Evolutionary conservation across 2,888 invertebrate species (phyloP), one percentile per base, ranked within the genome.

Genomic region (Leptinotarsa rubiginosa): DNA sequence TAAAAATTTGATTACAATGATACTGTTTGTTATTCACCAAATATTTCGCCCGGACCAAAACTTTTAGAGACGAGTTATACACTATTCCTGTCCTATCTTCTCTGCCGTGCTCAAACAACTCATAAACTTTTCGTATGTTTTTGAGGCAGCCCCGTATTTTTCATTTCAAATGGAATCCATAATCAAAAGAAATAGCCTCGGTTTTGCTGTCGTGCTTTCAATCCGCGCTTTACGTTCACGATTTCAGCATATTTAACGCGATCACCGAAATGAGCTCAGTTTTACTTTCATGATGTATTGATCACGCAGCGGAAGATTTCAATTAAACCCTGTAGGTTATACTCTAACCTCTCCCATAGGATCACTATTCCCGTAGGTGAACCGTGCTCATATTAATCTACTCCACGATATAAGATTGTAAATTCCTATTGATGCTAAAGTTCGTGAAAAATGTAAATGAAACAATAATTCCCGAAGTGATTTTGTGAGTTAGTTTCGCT

Each of bases 301-400:
- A 72, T 72, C 59, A 72, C 59, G 64, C 65, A 72, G 72, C 69
- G 75, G 72, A 75, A 69, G 72, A 75, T 75, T 72, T 75, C 72
- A 72, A 75, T 75, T 75, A 75, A 75, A 69, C 65, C 72, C 47
- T 49, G 72, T 62, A 72, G 69, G 72, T 69, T 75, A 56, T 72
- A 72, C 49, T 72, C 41, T 75, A 69, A 75, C 72, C 70, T 75
- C 41, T 65, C 75, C 69, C 75, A 22, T n/a, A 65, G 72, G 75
- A 75, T 47, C 25, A 47, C 52, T 31, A 70, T 47, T 69, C 72
- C 72, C 72, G 62, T 59, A 69, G 70, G 72, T 72, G 59, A 59
- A 69, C 71, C 59, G 69, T 75, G 65, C 75, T 75, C 64, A 75
- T 72, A 72, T 70, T 75, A 69, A 75, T 75, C 65, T 72, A 75